Evolutionary conservation across 2,888 invertebrate genomes (phyloP), one percentile per base, ranked within the genome.

Genomic region (Gymnocheta viridis): DNA sequence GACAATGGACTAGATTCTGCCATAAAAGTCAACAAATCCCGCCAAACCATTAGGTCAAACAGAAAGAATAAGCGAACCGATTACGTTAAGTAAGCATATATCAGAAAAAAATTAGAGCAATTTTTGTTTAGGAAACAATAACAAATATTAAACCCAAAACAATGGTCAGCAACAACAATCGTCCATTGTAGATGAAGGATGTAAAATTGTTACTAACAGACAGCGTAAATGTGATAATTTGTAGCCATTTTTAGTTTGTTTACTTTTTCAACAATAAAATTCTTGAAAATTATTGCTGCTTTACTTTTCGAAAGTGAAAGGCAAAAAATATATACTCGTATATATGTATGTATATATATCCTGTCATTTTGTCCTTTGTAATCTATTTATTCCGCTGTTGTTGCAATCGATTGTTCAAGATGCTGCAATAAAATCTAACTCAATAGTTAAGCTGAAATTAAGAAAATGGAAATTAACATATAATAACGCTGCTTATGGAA

Each of bases 361-460:
- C 58, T 67, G 80, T 32, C 9, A 47, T 27, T 41, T 38, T n/a
- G 64, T 78, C 70, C 69, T 69, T 70, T 44, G 35, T 69, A 49
- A 64, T 81, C 64, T 79, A 47, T 66, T 49, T 66, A 64, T 60
- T 17, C 29, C 10, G 60, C 67, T 79, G 47, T 82, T 84, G 27
- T 54, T 85, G 76, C 64, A 69, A 62, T 14, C 66, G 91, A 90
- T 90, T 90, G 90, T 90, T 89, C 89, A 90, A 90, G 91, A 90
- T 90, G 90, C 89, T 85, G 90, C 90, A 90, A 90, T 90, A 91
- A 90, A 90, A 88, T 89, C 89, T 88, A 91, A 91, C 89, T 88
- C 87, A 85, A 77, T 82, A 86, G 86, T 74, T 85, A 84, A 56
- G 27, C 22, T 24, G 86, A 24, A 44, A 22, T 22, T 4, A 86